These are phyloP conservation scores for Acomys russatus DNA, from an alignment of 2,797 vertebrate species.

Conservation along the genomic window DNA sequence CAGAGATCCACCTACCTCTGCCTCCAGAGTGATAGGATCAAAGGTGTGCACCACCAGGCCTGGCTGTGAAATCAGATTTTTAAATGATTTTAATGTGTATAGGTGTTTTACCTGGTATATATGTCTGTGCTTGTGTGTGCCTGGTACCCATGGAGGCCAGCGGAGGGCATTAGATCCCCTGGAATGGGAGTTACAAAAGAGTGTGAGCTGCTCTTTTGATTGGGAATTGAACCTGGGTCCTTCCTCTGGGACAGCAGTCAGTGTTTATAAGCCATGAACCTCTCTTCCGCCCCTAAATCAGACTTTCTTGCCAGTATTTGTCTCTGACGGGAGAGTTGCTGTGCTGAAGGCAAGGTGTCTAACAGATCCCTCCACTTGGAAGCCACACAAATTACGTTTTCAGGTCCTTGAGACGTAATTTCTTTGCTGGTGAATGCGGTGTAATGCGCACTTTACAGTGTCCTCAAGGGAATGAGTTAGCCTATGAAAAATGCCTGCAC, in stretches of 20 bases:
- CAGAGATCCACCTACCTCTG: too few species aligned
- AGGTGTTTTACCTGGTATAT: not conserved
- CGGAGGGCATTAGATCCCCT: not conserved
- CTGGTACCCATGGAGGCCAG: not conserved
- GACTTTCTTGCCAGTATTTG: not conserved
- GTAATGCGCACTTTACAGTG: not conserved
- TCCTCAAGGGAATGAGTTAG: not conserved
- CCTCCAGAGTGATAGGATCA: too few species aligned
- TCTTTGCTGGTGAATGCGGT: conserved; percentile 14
- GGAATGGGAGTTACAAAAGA: not conserved
- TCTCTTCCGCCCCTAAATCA: not conserved
- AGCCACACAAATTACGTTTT: not conserved
- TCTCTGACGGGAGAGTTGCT: not conserved
- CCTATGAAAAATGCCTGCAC: conserved; percentile 9
- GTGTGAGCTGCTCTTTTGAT: not conserved
- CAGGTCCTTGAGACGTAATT: not conserved
- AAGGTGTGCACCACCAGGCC: too few species aligned
- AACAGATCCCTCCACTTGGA: not conserved
- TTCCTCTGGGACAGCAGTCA: not conserved
- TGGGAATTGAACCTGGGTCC: not conserved
- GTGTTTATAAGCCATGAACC: not conserved
- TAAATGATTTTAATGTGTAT: not conserved
- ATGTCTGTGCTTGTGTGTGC: not conserved
- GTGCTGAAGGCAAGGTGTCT: not conserved
- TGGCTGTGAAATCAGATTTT: not conserved